Percentiles rank a stretch among this genome's conserved stretches.
Evolutionary conservation across 2,797 vertebrate species (phyloP).

Genomic region (Bradypodion ventrale): DNA sequence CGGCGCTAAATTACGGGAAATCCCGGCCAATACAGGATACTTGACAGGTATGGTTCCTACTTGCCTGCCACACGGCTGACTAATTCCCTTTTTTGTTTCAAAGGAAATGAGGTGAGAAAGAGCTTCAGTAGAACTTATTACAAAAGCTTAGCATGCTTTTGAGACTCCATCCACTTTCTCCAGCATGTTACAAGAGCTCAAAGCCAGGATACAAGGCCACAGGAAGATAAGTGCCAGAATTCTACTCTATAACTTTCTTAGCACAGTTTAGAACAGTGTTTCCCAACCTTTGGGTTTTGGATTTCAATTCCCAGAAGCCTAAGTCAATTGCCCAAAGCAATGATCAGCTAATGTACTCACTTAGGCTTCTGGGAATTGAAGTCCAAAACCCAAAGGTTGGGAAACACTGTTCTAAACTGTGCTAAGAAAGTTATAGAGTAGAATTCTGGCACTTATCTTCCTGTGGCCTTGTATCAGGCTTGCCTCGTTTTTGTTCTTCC

Average conservation of each 20-base stretch:
- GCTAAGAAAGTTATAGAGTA: conserved; percentile 45
- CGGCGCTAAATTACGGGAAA: too few relatives aligned
- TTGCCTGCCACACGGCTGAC: background rate
- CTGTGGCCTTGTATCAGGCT: background rate
- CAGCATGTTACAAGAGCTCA: conserved; percentile 21
- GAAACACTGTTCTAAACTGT: too few relatives aligned
- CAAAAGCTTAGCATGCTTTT: conserved; percentile 1
- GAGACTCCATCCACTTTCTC: background rate
- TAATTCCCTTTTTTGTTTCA: background rate
- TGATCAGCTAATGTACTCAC: too few relatives aligned
- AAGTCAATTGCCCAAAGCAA: too few relatives aligned
- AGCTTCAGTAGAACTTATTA: conserved; percentile 19
- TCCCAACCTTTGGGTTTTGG: too few relatives aligned
- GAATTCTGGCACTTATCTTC: conserved; percentile 14
- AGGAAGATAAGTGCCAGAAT: conserved; percentile 8
- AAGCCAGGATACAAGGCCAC: background rate
- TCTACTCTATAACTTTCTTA: conserved; percentile 44
- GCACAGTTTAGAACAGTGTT: too few relatives aligned
- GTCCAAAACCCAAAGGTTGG: too few relatives aligned
- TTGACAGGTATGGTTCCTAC: too few relatives aligned
- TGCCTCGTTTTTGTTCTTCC: too few relatives aligned
- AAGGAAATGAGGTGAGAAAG: background rate
- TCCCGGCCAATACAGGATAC: too few relatives aligned
- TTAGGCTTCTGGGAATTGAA: too few relatives aligned
- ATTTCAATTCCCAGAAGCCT: too few relatives aligned